A percentile compares a stretch with the other conserved stretches of the same genome.
phyloP scores from a whole-genome alignment of 2,113 vertebrate species.

The Tringa solitaria region DNA sequence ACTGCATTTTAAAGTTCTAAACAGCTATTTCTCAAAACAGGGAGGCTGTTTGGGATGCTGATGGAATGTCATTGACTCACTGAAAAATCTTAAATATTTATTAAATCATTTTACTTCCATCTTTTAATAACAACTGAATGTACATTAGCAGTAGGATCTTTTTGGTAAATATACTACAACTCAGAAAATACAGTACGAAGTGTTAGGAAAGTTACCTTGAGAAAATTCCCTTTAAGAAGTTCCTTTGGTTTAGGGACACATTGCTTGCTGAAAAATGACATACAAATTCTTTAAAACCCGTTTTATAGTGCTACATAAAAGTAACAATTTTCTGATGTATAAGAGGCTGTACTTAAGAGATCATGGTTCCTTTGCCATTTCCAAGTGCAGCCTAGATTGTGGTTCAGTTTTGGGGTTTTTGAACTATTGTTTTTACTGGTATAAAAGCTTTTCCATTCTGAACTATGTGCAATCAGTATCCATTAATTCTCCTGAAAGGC shows the following conservation, averaged over 20 bases:
- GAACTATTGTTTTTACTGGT: not conserved
- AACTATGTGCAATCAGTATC: not conserved
- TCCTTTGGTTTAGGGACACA: rapidly evolving
- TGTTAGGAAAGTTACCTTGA: not conserved
- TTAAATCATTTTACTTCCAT: not conserved
- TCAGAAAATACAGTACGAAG: not conserved
- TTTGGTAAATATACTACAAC: not conserved
- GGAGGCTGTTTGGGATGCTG: not conserved
- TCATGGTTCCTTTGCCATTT: not conserved
- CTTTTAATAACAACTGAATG: not conserved
- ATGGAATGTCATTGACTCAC: not conserved
- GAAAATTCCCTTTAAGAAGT: not conserved
- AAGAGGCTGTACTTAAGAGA: not conserved
- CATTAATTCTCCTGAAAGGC: not conserved
- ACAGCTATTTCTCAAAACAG: not conserved
- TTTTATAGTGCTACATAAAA: not conserved
- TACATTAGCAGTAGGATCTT: not conserved
- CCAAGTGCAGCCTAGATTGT: not conserved
- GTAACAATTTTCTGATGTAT: not conserved
- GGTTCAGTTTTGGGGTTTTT: not conserved
- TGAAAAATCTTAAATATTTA: not conserved
- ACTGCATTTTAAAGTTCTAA: not conserved
- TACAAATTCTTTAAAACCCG: not conserved
- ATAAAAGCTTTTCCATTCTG: not conserved
- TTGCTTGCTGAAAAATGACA: not conserved